Conservation (phyloP, 2,888 invertebrate genomes). For the Pachliopta kotzebuea region DNA sequence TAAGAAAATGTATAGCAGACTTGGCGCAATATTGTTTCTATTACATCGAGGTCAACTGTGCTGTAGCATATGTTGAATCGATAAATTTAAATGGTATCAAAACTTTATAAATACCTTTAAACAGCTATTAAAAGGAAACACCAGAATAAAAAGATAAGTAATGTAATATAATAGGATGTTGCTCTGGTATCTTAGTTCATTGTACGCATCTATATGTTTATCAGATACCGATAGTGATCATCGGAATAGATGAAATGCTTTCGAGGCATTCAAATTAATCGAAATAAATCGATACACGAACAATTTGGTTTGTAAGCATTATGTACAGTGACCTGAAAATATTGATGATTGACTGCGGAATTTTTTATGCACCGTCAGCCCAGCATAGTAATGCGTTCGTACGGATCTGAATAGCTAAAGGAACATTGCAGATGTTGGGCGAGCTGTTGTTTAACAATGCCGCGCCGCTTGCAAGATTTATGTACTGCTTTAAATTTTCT, state of each 20-base stretch:
- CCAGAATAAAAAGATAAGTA: background rate
- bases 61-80: background rate
- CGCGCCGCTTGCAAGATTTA: slow-evolving; percentile 18
- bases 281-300: slow-evolving; percentile 1
- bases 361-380: slow-evolving; percentile 46
- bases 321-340: slow-evolving; percentile 46
- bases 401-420: slow-evolving; percentile 16
- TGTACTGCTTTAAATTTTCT: slow-evolving; percentile 5
- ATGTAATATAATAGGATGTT: background rate
- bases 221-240: too few species aligned
- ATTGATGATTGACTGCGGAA: slow-evolving; percentile 38
- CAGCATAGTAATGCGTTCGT: slow-evolving; percentile 38
- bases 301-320: slow-evolving; percentile 1
- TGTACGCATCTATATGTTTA: too few species aligned
- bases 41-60: slow-evolving; percentile 4
- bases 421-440: slow-evolving; percentile 14
- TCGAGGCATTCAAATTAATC: background rate
- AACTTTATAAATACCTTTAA: background rate
- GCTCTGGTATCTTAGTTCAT: too few species aligned
- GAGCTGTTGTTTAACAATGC: slow-evolving; percentile 15
- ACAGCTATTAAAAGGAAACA: background rate
- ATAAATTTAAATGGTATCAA: background rate
- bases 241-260: too few species aligned
- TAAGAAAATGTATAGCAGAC: slow-evolving; percentile 12
- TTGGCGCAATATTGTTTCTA: slow-evolving; percentile 22